Conservation (phyloP, 2,113 vertebrate species). For the Chloroceryle aenea region DNA sequence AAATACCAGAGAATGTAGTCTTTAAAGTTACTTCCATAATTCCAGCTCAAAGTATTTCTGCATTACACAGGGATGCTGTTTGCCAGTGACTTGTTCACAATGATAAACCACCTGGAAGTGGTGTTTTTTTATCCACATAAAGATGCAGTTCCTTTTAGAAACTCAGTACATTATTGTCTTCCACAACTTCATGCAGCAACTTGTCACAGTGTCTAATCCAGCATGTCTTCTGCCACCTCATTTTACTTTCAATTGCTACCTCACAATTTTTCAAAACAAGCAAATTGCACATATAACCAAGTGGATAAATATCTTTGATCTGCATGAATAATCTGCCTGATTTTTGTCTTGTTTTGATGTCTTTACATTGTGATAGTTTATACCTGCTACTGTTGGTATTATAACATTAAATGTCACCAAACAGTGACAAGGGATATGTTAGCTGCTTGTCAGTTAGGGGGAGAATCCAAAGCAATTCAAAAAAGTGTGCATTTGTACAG, state of each 20-base stretch:
- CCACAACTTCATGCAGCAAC: background rate
- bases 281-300: background rate
- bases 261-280: background rate
- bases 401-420: background rate
- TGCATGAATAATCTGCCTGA: background rate
- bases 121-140: background rate
- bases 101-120: accelerated
- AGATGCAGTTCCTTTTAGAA: background rate
- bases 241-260: background rate
- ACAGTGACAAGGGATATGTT: background rate
- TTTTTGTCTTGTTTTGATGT: background rate
- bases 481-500: background rate
- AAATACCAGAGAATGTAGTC: background rate
- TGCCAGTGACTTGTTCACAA: background rate
- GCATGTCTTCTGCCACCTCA: accelerated
- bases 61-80: background rate
- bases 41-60: background rate
- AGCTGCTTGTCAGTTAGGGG: background rate
- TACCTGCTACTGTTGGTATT: accelerated
- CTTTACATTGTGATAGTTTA: background rate
- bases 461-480: background rate
- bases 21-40: background rate
- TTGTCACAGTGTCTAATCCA: background rate
- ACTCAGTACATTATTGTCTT: background rate
- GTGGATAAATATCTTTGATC: background rate